Percentiles rank a stretch among this genome's conserved stretches.
phyloP scores from a whole-genome alignment of 2,888 invertebrate genomes.

The Oscheius sp. region DNA sequence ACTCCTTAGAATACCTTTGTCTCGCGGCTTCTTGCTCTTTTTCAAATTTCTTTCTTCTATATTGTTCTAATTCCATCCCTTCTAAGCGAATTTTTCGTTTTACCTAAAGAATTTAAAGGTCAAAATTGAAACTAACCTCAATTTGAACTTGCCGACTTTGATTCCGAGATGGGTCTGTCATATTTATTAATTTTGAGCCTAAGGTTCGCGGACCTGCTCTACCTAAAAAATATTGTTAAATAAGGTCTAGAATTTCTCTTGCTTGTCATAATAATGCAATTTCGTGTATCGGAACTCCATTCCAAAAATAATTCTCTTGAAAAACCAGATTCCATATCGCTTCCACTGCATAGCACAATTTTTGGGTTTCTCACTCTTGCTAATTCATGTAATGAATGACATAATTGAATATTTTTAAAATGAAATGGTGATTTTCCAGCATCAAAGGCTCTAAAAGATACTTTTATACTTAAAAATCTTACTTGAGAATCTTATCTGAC shows the following conservation, averaged over 20 bases:
- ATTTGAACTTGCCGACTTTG: constrained; percentile 26
- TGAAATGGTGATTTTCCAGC: constrained; percentile 81
- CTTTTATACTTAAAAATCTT: not conserved
- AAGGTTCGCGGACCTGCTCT: constrained; percentile 77
- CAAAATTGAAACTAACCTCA: no score
- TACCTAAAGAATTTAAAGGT: constrained; percentile 24
- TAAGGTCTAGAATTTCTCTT: not conserved
- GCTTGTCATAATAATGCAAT: constrained; percentile 90
- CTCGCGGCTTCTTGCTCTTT: constrained; percentile 70
- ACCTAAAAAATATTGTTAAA: constrained; percentile 32
- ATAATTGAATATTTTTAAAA: constrained; percentile 86
- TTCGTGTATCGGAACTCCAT: constrained; percentile 90
- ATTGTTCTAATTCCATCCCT: constrained; percentile 75
- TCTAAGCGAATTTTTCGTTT: constrained; percentile 31
- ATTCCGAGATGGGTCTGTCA: constrained; percentile 42
- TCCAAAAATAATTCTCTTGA: constrained; percentile 90
- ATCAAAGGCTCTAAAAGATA: constrained; percentile 68
- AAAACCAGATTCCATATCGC: constrained; percentile 94
- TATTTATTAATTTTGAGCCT: constrained; percentile 73
- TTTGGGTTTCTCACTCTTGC: constrained; percentile 86
- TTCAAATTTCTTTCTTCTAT: constrained; percentile 72
- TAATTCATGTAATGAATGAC: constrained; percentile 89
- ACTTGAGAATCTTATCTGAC: constrained; percentile 94
- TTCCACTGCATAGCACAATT: constrained; percentile 88
- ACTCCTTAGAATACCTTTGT: not conserved